Percentiles rank a stretch among this genome's conserved stretches.
Evolutionary conservation across 1,140 invertebrate genomes (phyloP).

Genomic region (Chlorops oryzae): DNA sequence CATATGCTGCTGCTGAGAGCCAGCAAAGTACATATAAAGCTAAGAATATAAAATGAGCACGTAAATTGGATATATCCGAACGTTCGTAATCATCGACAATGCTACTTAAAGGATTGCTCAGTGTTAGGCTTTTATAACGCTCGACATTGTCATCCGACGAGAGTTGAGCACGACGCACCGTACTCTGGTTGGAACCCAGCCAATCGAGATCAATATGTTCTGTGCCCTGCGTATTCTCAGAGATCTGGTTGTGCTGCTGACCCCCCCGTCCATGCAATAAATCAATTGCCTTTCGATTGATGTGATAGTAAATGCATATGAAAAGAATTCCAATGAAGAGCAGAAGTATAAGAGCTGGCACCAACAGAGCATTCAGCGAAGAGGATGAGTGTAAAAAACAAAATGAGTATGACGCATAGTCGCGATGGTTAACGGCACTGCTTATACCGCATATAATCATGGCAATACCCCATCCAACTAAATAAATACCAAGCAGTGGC

Average conservation of each 20-base stretch:
- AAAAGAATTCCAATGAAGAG: conserved; percentile 68
- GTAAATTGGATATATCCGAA: conserved; percentile 70
- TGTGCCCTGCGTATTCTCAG: conserved; percentile 65
- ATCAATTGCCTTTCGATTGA: conserved; percentile 55
- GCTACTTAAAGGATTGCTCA: conserved; percentile 58
- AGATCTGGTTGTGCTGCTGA: conserved; percentile 59
- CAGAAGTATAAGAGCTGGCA: conserved; percentile 68
- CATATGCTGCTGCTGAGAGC: conserved; percentile 63
- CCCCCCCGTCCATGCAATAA: conserved; percentile 50
- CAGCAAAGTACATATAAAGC: conserved; percentile 72
- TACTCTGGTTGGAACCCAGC: conserved; percentile 58
- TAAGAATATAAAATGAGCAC: conserved; percentile 71
- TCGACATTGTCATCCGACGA: conserved; percentile 37
- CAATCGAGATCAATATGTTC: conserved; percentile 76
- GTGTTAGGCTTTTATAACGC: conserved; percentile 54
- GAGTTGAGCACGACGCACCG: conserved; percentile 33
- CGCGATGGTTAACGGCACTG: conserved; percentile 78
- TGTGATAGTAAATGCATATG: conserved; percentile 69
- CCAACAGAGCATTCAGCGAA: conserved; percentile 72
- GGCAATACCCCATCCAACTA: conserved; percentile 87
- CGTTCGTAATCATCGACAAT: conserved; percentile 78
- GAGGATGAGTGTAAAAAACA: conserved; percentile 77
- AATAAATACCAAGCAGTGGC: conserved; percentile 77
- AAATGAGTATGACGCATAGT: conserved; percentile 75
- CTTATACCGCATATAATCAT: conserved; percentile 85